Base-by-base conservation (phyloP, 2,888 invertebrate genomes). In the Venustoraphidia nigricollis region DNA sequence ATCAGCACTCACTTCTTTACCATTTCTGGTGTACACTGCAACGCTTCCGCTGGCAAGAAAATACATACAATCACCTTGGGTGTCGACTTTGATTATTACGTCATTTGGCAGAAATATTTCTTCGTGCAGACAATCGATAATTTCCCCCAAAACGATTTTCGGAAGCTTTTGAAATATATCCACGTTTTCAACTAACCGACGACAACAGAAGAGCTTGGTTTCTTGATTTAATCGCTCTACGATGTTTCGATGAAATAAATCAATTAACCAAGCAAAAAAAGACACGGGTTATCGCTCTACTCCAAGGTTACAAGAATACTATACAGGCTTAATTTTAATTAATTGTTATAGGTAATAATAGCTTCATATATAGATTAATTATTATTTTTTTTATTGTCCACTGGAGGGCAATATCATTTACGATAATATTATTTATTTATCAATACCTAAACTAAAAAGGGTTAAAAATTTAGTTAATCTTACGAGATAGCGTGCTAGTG, bases 21-120 rank as follows among this genome's bases (percentile, higher is more conserved):
- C 79, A 10, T 73, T 74, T 10, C 72, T 63, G 1, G 78, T 76
- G 46, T 70, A 69, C 5, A 79, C 69, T 8, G 75, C 73, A 1
- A 80, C 79, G 0, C 77, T 77, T 10, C 81, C 81, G 39, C 66
- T 69, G 1, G 72, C 70, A 34, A 81, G 66, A 56, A 81, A 79
- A 59, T 73, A 81, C 78, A 81, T 78, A 59, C 75, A 74, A 50
- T 76, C 72, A 0, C 78, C 79, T 11, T 65, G 59, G 10, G 72
- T 70, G 0, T 76, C 76, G 0, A 75, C 73, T 49, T 73, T 72
- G 9, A 75, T 62, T 41, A 81, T 74, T 27, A 75, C 62, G 58
- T 81, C 80, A 50, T 74, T 72, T 2, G 76, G 72, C 48, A 80
- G 62, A 61, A 72, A 78, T 35, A 78, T 68, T 59, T 79, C 78